Conservation (phyloP, 35 echinoderm and acorn worm genomes). For the Holothuria glaberrima region DNA sequence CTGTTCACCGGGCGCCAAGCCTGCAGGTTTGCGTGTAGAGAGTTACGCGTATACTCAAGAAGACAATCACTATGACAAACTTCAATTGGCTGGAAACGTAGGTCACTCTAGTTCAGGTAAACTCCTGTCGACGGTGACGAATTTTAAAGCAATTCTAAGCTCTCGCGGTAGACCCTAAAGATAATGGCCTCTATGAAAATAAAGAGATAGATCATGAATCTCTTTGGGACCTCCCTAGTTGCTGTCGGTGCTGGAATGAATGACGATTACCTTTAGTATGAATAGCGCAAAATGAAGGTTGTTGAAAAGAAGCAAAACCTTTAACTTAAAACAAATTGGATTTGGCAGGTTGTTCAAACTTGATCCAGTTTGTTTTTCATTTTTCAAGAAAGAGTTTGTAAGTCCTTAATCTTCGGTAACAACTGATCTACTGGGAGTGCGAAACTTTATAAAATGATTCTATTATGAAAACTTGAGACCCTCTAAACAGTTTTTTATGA, state of each 20-base stretch:
- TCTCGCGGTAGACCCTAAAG: neutral
- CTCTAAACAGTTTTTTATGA: too few relatives aligned
- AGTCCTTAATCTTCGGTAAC: too few relatives aligned
- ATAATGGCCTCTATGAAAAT: slow-evolving; percentile 30
- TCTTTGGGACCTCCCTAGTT: slow-evolving; percentile 26
- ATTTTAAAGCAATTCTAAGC: neutral
- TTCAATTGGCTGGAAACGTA: neutral
- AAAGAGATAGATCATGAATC: slow-evolving; percentile 18
- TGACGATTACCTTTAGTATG: too few relatives aligned
- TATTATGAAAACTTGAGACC: too few relatives aligned
- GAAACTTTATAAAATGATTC: too few relatives aligned
- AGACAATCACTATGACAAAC: neutral
- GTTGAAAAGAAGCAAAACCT: too few relatives aligned
- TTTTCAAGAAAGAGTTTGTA: too few relatives aligned
- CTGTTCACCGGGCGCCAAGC: slow-evolving; percentile 30
- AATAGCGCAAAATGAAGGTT: too few relatives aligned
- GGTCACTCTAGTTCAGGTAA: slow-evolving; percentile 39
- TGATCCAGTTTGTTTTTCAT: too few relatives aligned
- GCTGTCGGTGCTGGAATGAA: neutral
- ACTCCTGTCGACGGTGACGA: slow-evolving; percentile 26
- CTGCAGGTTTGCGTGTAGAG: slow-evolving; percentile 21
- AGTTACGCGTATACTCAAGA: neutral
- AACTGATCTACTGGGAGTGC: too few relatives aligned
- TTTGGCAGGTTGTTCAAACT: too few relatives aligned
- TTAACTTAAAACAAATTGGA: too few relatives aligned